Evolutionary conservation across 2,888 invertebrate genomes (phyloP).

Genomic region (Nezara viridula): DNA sequence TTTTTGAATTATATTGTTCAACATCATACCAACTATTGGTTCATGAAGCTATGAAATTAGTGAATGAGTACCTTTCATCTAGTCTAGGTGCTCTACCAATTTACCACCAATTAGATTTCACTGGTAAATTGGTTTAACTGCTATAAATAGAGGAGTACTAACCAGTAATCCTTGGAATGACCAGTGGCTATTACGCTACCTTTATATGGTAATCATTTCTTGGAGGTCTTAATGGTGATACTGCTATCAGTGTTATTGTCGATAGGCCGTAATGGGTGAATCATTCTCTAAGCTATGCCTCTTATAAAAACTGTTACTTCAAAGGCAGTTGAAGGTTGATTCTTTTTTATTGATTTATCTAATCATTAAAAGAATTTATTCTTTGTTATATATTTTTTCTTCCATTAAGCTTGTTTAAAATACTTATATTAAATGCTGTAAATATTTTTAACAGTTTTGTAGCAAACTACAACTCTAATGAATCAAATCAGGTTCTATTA

Average conservation of each 20-base stretch:
- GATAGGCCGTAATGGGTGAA: not conserved
- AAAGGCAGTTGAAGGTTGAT: not conserved
- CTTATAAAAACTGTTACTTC: not conserved
- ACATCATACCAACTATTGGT: no score
- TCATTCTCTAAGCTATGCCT: not conserved
- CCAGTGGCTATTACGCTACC: constrained; percentile 2
- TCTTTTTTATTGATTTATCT: not conserved
- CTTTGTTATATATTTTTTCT: not conserved
- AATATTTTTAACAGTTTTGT: no score
- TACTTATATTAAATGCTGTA: no score
- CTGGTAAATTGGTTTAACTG: constrained; percentile 1
- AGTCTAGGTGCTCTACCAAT: not conserved
- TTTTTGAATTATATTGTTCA: no score
- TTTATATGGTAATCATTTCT: constrained; percentile 31
- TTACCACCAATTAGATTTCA: not conserved
- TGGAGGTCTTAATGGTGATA: constrained; percentile 21
- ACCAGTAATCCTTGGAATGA: constrained; percentile 6
- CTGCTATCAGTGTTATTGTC: not conserved
- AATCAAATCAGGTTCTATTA: no score
- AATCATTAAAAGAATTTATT: not conserved
- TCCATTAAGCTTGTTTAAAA: no score
- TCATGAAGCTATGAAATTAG: no score
- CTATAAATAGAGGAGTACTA: not conserved
- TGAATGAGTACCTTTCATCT: no score
- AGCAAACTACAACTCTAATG: no score